phyloP scores from a whole-genome alignment of 2,797 vertebrate species.

The Pteropus rufus region DNA sequence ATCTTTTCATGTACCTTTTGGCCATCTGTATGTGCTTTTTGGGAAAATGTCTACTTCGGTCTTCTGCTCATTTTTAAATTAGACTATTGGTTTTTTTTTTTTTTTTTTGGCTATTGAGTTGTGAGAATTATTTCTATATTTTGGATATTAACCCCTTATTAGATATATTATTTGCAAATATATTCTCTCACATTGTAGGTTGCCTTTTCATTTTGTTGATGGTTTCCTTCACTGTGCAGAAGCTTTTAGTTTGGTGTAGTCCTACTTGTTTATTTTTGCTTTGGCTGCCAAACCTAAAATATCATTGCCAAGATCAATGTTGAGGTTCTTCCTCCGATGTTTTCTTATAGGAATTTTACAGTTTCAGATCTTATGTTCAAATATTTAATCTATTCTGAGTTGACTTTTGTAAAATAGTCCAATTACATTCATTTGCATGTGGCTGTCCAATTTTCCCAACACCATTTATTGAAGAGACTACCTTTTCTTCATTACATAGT shows the following conservation, averaged over 20 bases:
- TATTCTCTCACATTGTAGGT: not conserved
- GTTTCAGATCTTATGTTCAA: not conserved
- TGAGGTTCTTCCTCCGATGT: not conserved
- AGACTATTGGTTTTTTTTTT: not conserved
- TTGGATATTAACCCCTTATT: not conserved
- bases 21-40: not conserved
- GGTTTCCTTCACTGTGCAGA: not conserved
- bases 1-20: not conserved
- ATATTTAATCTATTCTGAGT: not conserved
- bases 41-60: too few relatives aligned
- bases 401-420: not conserved
- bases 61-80: not conserved
- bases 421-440: not conserved
- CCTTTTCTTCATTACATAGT: not conserved
- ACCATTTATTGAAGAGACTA: not conserved
- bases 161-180: not conserved
- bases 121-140: not conserved
- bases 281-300: not conserved
- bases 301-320: not conserved
- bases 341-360: not conserved
- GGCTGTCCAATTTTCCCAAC: not conserved
- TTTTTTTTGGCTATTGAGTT: not conserved
- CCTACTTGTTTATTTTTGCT: not conserved
- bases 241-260: not conserved
- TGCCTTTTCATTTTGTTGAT: not conserved